Evolutionary conservation across 1,140 invertebrate species (phyloP), one percentile per base, ranked within the genome.

Genomic region (Andricus grossulariae): DNA sequence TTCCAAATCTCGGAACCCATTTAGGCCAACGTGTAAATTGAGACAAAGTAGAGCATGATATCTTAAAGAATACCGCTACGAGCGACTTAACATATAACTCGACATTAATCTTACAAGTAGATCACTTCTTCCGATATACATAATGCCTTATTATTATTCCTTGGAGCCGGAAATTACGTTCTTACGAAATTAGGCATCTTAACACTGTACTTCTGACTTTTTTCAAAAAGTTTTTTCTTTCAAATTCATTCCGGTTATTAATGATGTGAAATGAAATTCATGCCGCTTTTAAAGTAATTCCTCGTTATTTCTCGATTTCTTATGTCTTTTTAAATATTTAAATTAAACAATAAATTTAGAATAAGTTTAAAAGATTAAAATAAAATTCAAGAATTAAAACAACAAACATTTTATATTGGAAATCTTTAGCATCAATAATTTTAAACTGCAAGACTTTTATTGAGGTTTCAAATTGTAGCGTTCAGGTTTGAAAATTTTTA

Each of bases 41-140:
- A 66, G 60, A 66, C 60, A 66, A 66, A 66, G 60, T 66, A 66
- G 60, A 66, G 60, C 60, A 66, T 66, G 60, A 66, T 66, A 66
- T 21, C 39, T 66, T 45, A 66, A 66, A 66, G 60, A 66, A 66
- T 15, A 66, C 60, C 60, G 60, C 60, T 66, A 66, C 60, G 60
- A 39, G 60, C 25, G 60, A 66, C 60, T 66, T 66, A 66, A 66
- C 60, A 66, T 66, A 66, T 66, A 66, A 66, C 60, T 66, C 60
- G 60, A 66, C 60, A 66, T 66, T 66, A 66, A 66, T 66, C 60
- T 66, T 66, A 39, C 60, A 66, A 45, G 60, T 66, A 66, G 60
- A 66, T 66, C 60, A 66, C 60, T 66, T 16, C 60, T 45, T 66
- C 25, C 60, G 60, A 66, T 66, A 66, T 32, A 66, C 60, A 66